Conservation (phyloP, 1,140 invertebrate species). For the Globodera ellingtonae region DNA sequence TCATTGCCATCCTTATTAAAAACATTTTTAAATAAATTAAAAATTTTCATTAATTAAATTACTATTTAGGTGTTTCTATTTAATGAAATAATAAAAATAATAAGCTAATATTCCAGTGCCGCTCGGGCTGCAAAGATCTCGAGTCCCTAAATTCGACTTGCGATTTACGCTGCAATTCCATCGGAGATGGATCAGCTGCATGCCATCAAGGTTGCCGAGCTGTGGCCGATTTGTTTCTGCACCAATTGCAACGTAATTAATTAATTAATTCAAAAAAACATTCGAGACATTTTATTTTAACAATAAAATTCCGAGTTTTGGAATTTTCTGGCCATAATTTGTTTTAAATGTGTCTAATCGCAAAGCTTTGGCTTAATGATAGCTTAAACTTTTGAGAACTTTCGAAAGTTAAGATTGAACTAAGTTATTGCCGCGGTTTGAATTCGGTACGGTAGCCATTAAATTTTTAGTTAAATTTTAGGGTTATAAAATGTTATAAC, state of each 20-base stretch:
- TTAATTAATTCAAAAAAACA: neutral
- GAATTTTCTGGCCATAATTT: neutral
- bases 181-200: constrained; percentile 4
- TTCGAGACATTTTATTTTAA: too few species aligned
- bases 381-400: too few species aligned
- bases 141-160: constrained; percentile 47
- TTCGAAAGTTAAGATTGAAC: too few species aligned
- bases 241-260: constrained; percentile 49
- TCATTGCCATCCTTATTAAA: neutral
- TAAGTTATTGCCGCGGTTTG: too few species aligned
- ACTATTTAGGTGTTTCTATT: neutral
- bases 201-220: constrained; percentile 53
- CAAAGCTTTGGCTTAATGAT: too few species aligned
- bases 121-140: constrained; percentile 45
- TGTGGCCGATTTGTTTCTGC: constrained; percentile 49
- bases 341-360: too few species aligned
- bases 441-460: too few species aligned
- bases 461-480: too few species aligned
- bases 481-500: too few species aligned
- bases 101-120: constrained; percentile 41
- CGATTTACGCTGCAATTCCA: constrained; percentile 39
- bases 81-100: neutral
- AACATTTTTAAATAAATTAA: too few species aligned
- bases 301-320: neutral
- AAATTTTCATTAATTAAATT: too few species aligned